Evolutionary conservation across 1,140 invertebrate species (phyloP).

Genomic region (Listronotus oregonensis): DNA sequence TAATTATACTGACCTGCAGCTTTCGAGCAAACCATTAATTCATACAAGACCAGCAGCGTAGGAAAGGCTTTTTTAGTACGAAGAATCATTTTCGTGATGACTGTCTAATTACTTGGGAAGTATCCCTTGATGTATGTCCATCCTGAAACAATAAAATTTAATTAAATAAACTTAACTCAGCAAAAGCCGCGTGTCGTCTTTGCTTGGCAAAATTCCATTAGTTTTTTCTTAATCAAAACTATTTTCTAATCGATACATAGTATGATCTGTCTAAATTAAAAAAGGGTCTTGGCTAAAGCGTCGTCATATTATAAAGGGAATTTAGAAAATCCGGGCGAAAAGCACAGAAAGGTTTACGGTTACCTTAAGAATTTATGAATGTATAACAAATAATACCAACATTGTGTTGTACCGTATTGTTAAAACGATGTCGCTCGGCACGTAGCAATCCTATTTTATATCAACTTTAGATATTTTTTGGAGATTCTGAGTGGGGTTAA

Average conservation of each 20-base stretch:
- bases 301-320: too few species aligned
- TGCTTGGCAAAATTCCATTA: slow-evolving; percentile 7
- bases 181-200: slow-evolving; percentile 2
- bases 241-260: slow-evolving; percentile 9
- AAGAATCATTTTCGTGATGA: slow-evolving; percentile 26
- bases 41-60: slow-evolving; percentile 25
- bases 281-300: neutral
- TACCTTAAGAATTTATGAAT: too few species aligned
- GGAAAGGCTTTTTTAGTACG: slow-evolving; percentile 25
- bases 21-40: slow-evolving; percentile 30
- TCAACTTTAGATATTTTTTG: too few species aligned
- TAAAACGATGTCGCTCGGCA: too few species aligned
- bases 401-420: too few species aligned
- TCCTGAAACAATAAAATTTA: slow-evolving; percentile 35
- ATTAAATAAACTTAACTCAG: slow-evolving; percentile 16
- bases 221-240: slow-evolving; percentile 2
- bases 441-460: too few species aligned
- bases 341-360: too few species aligned
- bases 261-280: slow-evolving; percentile 1
- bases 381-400: too few species aligned
- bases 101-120: slow-evolving; percentile 29
- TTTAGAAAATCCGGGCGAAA: too few species aligned
- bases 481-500: too few species aligned
- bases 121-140: slow-evolving; percentile 25
- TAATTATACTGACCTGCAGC: slow-evolving; percentile 27